Percentiles rank a stretch among this genome's conserved stretches.
Evolutionary conservation across 2,797 vertebrate genomes (phyloP).

Genomic region (Paguma larvata): DNA sequence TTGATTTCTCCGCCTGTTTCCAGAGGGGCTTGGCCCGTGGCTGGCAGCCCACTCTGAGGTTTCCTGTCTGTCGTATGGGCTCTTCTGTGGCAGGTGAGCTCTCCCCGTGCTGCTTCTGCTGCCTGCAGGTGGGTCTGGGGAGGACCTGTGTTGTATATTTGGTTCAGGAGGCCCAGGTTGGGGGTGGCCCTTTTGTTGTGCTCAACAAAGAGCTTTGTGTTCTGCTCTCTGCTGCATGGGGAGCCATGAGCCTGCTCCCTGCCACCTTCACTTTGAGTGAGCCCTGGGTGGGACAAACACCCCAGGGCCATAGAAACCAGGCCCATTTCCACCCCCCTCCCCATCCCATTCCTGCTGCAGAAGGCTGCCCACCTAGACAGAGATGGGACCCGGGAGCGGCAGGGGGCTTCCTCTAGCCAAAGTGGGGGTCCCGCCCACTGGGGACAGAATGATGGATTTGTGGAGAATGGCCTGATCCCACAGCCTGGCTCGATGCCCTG

Average conservation of each 20-base stretch:
- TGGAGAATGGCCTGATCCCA: neutral
- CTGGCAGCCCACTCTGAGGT: too few relatives aligned
- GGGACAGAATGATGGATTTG: neutral
- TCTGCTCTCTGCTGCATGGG: neutral
- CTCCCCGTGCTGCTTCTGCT: neutral
- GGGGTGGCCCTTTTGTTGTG: neutral
- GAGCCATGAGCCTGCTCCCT: neutral
- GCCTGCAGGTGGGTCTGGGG: neutral
- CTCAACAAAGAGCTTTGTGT: neutral
- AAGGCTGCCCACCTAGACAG: neutral
- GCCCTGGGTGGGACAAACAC: neutral
- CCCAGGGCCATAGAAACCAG: neutral
- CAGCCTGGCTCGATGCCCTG: neutral
- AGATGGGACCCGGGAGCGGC: neutral
- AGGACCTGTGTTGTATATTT: neutral
- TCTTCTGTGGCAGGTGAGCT: neutral
- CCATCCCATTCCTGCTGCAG: neutral
- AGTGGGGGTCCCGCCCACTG: rapidly evolving
- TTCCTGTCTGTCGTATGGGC: neutral
- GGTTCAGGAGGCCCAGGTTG: neutral
- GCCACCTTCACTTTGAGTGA: neutral
- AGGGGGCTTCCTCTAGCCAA: neutral
- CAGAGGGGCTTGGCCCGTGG: too few relatives aligned
- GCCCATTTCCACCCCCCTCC: neutral
- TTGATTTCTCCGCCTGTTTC: neutral